A percentile compares a stretch with the other conserved stretches of the same genome.
phyloP scores from a whole-genome alignment of 2,113 vertebrate genomes.

The Lonchura striata region DNA sequence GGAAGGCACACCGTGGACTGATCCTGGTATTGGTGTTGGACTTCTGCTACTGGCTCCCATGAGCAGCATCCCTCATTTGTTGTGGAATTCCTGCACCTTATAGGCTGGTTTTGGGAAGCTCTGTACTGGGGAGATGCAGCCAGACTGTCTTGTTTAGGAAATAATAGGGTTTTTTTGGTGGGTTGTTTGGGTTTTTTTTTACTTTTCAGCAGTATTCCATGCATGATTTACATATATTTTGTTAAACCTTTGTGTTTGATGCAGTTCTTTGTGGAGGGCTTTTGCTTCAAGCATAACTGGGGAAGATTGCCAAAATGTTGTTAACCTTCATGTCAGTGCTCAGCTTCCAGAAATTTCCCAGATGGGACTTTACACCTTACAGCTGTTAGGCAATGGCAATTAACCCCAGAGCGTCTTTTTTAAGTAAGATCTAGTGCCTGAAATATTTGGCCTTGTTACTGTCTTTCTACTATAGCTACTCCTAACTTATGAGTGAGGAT shows the following conservation, averaged over 20 bases:
- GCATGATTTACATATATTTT: not conserved
- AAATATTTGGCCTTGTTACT: not conserved
- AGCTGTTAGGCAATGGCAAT: not conserved
- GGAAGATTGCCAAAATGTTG: not conserved
- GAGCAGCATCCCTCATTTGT: not conserved
- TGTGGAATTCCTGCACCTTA: not conserved
- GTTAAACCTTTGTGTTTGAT: not conserved
- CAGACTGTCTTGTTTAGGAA: not conserved
- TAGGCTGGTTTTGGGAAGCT: not conserved
- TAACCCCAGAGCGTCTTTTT: not conserved
- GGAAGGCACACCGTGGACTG: not conserved
- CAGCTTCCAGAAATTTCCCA: not conserved
- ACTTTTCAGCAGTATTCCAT: not conserved
- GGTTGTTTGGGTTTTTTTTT: not conserved
- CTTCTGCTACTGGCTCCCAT: not conserved
- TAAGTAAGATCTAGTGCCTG: not conserved
- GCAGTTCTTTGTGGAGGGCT: not conserved
- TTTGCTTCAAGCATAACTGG: not conserved
- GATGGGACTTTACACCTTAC: not conserved
- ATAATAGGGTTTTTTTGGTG: not conserved
- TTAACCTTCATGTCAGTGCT: not conserved
- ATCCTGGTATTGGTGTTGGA: not conserved
- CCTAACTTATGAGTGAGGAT: not conserved
- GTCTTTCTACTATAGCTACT: not conserved
- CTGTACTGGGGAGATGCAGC: not conserved